Percentiles rank a stretch among this genome's conserved stretches.
phyloP scores from a whole-genome alignment of 2,113 vertebrate genomes.

The Phrynosoma platyrhinos region DNA sequence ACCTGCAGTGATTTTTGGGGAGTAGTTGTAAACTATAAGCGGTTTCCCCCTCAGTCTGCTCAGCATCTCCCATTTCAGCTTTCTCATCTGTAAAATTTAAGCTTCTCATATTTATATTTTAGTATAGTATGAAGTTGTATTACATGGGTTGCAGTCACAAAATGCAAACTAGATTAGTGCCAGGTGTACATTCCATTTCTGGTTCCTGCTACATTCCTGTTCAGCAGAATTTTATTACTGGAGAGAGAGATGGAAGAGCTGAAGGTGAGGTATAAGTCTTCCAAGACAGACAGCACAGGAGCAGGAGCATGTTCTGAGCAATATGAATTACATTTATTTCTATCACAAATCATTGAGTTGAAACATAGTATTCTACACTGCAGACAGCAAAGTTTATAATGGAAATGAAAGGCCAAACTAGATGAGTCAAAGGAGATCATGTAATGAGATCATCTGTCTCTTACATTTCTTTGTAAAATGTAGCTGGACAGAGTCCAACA shows the following conservation, averaged over 20 bases:
- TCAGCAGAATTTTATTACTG: slow-evolving; percentile 25
- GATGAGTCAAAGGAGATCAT: neutral
- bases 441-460: neutral
- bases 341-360: neutral
- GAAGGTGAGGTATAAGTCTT: slow-evolving; percentile 42
- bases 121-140: slow-evolving; percentile 50
- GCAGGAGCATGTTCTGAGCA: slow-evolving; percentile 23
- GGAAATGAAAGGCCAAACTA: neutral
- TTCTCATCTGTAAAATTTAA: accelerated
- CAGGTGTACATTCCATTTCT: slow-evolving; percentile 38
- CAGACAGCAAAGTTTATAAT: neutral
- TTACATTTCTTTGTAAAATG: neutral
- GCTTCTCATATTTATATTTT: neutral
- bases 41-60: neutral
- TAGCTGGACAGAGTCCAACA: neutral
- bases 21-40: neutral
- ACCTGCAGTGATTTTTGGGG: too few species aligned
- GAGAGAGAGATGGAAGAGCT: neutral
- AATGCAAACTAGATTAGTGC: neutral
- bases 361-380: neutral
- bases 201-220: slow-evolving; percentile 33
- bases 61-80: accelerated
- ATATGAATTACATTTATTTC: neutral
- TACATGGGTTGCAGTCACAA: slow-evolving; percentile 11
- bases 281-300: neutral